Evolutionary conservation across 2,797 vertebrate genomes (phyloP), one percentile per base, ranked within the genome.

Genomic region (Bovichtus variegatus): DNA sequence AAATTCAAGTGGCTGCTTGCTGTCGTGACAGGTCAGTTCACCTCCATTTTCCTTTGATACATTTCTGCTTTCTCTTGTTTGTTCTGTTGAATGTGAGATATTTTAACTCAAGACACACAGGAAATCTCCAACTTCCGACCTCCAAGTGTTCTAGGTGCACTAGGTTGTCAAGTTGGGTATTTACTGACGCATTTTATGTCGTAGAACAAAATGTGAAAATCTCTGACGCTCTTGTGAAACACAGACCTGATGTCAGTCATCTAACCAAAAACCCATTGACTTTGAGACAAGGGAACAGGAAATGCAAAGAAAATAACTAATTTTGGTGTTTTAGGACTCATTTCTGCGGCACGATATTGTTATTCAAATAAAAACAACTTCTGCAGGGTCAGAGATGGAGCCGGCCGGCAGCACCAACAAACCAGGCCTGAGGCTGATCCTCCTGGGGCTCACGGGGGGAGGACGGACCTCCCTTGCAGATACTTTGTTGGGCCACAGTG

Each of bases 381-480:
- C 66, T 75, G 6, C 77, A 94, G 92, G 78, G 9, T 60, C 59
- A 5, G 63, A 59, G 16, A 50, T 2, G 1, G 69, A 75, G 62
- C 51, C 2, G 5, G 60, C 8, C 15, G 0, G 19, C 67, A 41
- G 15, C 47, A 55, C 67, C 12, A 54, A 46, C 18, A 74, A 90
- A 25, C 10, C 80, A 2, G 78, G 44, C 23, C 78, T 95, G 29
- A 91, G 91, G 66, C 36, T 94, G 59, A 85, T 95, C 78, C 74
- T 95, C 13, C 74, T 94, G 23, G 94, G 93, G 5, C 90, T 91
- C 4, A 10, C 71, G 0, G 82, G 88, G 6, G 89, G 75, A 74
- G 91, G 85, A 58, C 80, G 61, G 8, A 83, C 83, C 51, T 84
- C 82, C 1, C 50, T 95, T 29, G 75, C 73, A 25, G 46, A 92